These are phyloP conservation scores for Kryptolebias ocellatus DNA, from an alignment of 2,797 vertebrate genomes.

Conservation along the genomic window DNA sequence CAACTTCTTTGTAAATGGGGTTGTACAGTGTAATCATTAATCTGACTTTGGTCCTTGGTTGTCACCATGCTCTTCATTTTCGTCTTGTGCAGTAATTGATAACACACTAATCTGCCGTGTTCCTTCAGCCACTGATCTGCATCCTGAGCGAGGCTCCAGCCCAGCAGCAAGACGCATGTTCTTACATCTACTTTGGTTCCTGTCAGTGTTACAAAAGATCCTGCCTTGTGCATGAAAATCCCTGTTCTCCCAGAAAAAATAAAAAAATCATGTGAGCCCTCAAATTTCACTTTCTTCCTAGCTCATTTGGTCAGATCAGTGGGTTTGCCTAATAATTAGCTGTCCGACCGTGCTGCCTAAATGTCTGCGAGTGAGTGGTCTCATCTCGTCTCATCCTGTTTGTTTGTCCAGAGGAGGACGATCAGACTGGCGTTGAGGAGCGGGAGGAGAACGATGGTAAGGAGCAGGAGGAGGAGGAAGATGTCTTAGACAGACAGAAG, in stretches of 20 bases:
- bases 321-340: constrained; percentile 61
- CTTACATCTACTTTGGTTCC: constrained; percentile 59
- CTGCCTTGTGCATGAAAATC: constrained; percentile 60
- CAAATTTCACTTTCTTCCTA: constrained; percentile 16
- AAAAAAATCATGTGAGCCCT: constrained; percentile 39
- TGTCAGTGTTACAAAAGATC: constrained; percentile 52
- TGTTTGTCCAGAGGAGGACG: constrained; percentile 86
- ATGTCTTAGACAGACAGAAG: constrained; percentile 90
- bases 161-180: constrained; percentile 54
- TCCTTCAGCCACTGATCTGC: constrained; percentile 70
- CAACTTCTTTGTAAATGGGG: too few species aligned
- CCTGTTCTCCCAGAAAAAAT: constrained; percentile 25
- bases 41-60: constrained; percentile 34
- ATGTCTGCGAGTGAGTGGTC: constrained; percentile 54
- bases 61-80: constrained; percentile 68
- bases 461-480: constrained; percentile 65
- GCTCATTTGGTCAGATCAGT: constrained; percentile 73
- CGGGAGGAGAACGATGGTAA: constrained; percentile 36
- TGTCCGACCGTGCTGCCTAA: constrained; percentile 61
- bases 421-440: constrained; percentile 77
- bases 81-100: constrained; percentile 55
- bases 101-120: constrained; percentile 65
- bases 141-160: constrained; percentile 57
- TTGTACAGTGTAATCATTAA: constrained; percentile 16
- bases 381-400: constrained; percentile 81